phyloP scores from a whole-genome alignment of 2,797 vertebrate genomes.

The Molossus alvarezi region DNA sequence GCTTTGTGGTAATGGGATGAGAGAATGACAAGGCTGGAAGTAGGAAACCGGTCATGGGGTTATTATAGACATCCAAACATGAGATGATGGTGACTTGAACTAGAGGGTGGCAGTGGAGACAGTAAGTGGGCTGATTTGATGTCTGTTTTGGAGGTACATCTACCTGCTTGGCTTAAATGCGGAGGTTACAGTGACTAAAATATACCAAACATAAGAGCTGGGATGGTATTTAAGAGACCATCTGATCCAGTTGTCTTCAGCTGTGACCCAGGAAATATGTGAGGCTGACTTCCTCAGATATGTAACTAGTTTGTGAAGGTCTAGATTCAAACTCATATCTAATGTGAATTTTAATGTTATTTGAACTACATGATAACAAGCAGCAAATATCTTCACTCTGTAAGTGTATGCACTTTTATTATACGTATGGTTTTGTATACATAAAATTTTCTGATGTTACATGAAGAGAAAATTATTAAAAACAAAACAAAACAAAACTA shows the following conservation, averaged over 20 bases:
- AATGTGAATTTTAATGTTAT: conserved; percentile 21
- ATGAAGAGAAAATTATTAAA: conserved; percentile 9
- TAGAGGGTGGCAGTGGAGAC: background rate
- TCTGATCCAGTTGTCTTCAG: background rate
- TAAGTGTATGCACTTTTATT: conserved; percentile 30
- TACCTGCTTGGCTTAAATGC: background rate
- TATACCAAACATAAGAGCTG: background rate
- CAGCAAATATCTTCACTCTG: background rate
- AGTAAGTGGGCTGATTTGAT: background rate
- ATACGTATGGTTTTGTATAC: background rate
- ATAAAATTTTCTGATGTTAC: background rate
- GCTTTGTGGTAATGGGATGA: background rate
- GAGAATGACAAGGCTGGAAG: background rate
- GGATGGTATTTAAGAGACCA: background rate
- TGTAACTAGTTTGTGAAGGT: background rate
- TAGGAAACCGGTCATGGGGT: background rate
- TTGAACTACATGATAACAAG: conserved; percentile 22
- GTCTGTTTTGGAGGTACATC: background rate
- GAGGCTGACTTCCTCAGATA: background rate
- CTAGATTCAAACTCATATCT: background rate
- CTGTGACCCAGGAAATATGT: background rate
- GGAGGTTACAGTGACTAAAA: background rate
- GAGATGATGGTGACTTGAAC: background rate
- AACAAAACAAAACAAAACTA: background rate
- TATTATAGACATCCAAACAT: background rate